Percentiles rank a stretch among this genome's conserved stretches.
Conservation (phyloP, 2,888 invertebrate species). For the Aporophyla lueneburgensis region DNA sequence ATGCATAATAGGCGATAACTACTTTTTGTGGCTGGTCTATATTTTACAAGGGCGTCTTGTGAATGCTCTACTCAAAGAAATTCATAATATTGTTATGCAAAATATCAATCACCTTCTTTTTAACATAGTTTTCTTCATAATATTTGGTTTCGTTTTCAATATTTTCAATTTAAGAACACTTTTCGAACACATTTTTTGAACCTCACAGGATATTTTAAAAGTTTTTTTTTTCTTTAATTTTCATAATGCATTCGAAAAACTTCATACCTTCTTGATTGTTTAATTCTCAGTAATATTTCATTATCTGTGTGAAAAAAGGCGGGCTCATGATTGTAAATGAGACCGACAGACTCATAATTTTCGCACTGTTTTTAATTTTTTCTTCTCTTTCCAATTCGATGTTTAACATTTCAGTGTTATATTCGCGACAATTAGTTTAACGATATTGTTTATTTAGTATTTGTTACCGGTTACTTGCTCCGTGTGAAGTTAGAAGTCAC, state of each 20-base stretch:
- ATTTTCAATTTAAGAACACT: too few relatives aligned
- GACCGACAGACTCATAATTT: slow-evolving; percentile 25
- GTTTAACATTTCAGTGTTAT: slow-evolving; percentile 29
- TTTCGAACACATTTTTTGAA: background rate
- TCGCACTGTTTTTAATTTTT: slow-evolving; percentile 28
- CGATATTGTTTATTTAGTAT: slow-evolving; percentile 33
- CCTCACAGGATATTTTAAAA: background rate
- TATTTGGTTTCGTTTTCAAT: background rate
- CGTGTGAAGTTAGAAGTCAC: slow-evolving; percentile 38
- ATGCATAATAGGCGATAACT: slow-evolving; percentile 34
- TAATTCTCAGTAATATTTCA: slow-evolving; percentile 36
- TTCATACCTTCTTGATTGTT: slow-evolving; percentile 15
- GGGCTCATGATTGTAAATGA: slow-evolving; percentile 29
- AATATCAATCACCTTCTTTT: background rate
- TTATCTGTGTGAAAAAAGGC: slow-evolving; percentile 42
- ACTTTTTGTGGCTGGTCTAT: slow-evolving; percentile 27
- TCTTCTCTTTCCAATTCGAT: slow-evolving; percentile 13
- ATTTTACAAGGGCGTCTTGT: slow-evolving; percentile 47
- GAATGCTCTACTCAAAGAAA: slow-evolving; percentile 19
- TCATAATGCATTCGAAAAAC: slow-evolving; percentile 19
- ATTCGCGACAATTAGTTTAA: slow-evolving; percentile 12
- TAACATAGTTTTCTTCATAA: background rate
- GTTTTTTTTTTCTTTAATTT: background rate
- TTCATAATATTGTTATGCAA: background rate
- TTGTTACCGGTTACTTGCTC: slow-evolving; percentile 23